phyloP scores from a whole-genome alignment of 1,140 invertebrate genomes.

The Hydropsyche tenuis region DNA sequence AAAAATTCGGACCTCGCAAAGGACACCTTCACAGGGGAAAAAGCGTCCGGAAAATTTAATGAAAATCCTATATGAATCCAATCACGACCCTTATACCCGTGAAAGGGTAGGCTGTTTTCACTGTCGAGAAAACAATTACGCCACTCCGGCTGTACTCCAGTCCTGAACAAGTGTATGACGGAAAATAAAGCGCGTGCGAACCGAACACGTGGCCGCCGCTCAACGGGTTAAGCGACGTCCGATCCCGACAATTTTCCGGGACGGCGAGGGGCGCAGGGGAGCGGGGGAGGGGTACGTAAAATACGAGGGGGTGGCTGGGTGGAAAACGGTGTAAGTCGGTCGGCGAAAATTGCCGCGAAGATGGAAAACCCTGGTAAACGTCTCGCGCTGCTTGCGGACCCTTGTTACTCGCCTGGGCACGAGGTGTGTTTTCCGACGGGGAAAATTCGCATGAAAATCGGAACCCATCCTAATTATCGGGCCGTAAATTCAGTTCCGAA shows the following conservation, averaged over 20 bases:
- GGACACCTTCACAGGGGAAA: too few relatives aligned
- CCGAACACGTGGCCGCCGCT: not conserved
- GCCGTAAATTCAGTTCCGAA: too few relatives aligned
- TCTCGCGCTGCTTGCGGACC: not conserved
- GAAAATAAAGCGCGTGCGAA: slow-evolving; percentile 1
- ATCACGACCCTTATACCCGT: slow-evolving; percentile 41
- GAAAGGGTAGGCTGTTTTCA: slow-evolving; percentile 30
- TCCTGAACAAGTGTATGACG: too few relatives aligned
- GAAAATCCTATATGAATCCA: slow-evolving; percentile 43
- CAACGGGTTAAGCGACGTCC: slow-evolving; percentile 12
- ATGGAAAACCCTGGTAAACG: slow-evolving; percentile 10
- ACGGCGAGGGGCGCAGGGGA: too few relatives aligned
- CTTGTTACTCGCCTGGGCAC: not conserved
- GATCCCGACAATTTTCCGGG: not conserved
- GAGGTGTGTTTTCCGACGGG: too few relatives aligned
- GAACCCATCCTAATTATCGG: too few relatives aligned
- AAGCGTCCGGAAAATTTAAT: not conserved
- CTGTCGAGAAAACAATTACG: slow-evolving; percentile 48
- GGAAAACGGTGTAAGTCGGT: not conserved
- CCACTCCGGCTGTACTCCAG: not conserved
- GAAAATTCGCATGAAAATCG: too few relatives aligned
- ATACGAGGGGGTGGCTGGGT: too few relatives aligned
- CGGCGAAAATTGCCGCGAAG: not conserved
- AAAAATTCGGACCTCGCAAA: too few relatives aligned
- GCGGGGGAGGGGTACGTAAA: too few relatives aligned